phyloP scores from a whole-genome alignment of 1,140 invertebrate genomes.

The Myzus persicae region DNA sequence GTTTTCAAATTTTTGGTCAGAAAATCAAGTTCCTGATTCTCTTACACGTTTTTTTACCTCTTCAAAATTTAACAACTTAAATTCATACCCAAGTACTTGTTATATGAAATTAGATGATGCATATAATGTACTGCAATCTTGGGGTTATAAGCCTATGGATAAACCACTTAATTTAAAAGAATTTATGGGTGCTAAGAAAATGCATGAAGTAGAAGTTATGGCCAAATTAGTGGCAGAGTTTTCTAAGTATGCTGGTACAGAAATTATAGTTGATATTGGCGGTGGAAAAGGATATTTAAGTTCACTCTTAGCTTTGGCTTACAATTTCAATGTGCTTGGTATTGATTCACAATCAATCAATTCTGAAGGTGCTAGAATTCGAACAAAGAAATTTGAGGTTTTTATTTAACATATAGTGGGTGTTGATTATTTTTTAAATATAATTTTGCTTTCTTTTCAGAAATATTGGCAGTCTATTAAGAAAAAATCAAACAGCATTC shows the following conservation, averaged over 20 bases:
- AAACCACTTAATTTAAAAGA: conserved; percentile 65
- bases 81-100: conserved; percentile 30
- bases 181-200: conserved; percentile 74
- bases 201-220: conserved; percentile 78
- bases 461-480: conserved; percentile 54
- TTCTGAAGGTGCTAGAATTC: conserved; percentile 71
- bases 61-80: background rate
- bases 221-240: conserved; percentile 68
- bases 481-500: conserved; percentile 26
- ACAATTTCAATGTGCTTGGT: conserved; percentile 77
- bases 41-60: conserved; percentile 27
- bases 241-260: conserved; percentile 61
- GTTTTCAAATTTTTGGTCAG: conserved; percentile 43
- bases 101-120: conserved; percentile 60
- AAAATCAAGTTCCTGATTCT: conserved; percentile 40
- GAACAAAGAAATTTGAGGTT: conserved; percentile 70
- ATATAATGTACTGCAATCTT: conserved; percentile 64
- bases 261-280: conserved; percentile 80
- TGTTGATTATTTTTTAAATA: background rate
- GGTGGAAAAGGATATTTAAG: conserved; percentile 88
- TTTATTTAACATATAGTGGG: background rate
- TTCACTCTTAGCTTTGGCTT: conserved; percentile 74
- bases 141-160: conserved; percentile 65
- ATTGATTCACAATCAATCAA: conserved; percentile 77
- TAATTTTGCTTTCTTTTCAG: conserved; percentile 20